Percentiles rank a stretch among this genome's conserved stretches.
Conservation (phyloP, 2,888 invertebrate genomes). For the Hymenopus coronatus region DNA sequence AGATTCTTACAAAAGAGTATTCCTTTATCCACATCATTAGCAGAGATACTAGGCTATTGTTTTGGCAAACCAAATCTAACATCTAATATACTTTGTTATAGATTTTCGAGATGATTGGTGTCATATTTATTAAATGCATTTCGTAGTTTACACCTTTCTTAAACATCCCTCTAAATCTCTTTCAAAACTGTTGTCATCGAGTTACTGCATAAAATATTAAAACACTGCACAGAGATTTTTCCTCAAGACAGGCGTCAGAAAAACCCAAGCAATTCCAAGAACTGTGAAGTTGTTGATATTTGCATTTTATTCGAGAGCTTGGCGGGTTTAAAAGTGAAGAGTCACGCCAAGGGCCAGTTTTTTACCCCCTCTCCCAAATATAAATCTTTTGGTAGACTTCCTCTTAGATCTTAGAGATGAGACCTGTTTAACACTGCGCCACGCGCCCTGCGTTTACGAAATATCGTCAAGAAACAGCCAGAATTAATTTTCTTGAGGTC, state of each 20-base stretch:
- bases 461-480: background rate
- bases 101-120: too few relatives aligned
- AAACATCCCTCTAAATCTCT: too few relatives aligned
- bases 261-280: background rate
- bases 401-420: background rate
- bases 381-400: background rate
- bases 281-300: background rate
- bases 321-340: background rate
- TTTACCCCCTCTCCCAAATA: background rate
- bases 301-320: background rate
- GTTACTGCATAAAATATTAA: background rate
- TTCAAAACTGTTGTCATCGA: too few relatives aligned
- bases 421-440: background rate
- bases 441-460: background rate
- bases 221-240: background rate
- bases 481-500: background rate
- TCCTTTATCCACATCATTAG: too few relatives aligned
- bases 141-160: too few relatives aligned
- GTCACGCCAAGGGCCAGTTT: background rate
- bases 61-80: too few relatives aligned
- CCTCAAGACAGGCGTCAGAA: background rate
- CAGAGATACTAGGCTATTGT: too few relatives aligned
- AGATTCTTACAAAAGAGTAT: too few relatives aligned
- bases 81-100: too few relatives aligned
- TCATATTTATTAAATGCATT: too few relatives aligned